Evolutionary conservation across 2,113 vertebrate species (phyloP).

Genomic region (Ceuthmochares aereus): DNA sequence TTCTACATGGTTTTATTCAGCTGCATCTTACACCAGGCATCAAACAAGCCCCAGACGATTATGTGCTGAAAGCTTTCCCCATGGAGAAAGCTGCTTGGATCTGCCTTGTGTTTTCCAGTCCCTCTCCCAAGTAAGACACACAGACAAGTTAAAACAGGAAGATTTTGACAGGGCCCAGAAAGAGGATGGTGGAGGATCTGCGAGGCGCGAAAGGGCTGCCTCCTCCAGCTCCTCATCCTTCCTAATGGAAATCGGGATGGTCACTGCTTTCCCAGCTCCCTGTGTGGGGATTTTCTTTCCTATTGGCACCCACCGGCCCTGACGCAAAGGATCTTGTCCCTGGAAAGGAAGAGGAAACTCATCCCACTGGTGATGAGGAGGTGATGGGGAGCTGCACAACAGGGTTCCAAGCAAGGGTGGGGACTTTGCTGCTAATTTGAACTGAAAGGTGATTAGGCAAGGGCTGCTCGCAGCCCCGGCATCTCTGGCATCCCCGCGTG

Average conservation of each 20-base stretch:
- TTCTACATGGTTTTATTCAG: constrained; percentile 55
- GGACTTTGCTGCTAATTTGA: constrained; percentile 10
- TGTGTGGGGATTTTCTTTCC: background rate
- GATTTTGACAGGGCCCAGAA: background rate
- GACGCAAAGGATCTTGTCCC: accelerated
- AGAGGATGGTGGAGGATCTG: background rate
- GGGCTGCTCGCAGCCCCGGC: background rate
- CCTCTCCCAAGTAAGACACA: constrained; percentile 41
- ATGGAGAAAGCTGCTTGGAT: constrained; percentile 56
- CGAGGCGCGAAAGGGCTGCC: background rate
- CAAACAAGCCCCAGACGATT: constrained; percentile 42
- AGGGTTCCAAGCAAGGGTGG: background rate
- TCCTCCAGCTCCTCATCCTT: background rate
- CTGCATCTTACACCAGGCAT: constrained; percentile 54
- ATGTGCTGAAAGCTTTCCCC: constrained; percentile 55
- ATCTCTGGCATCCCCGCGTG: background rate
- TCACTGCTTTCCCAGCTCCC: background rate
- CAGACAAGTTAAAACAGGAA: constrained; percentile 69
- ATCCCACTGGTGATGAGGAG: background rate
- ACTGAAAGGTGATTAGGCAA: background rate
- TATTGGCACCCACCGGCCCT: background rate
- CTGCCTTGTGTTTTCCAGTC: constrained; percentile 63
- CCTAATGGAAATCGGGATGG: background rate
- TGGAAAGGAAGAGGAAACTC: background rate
- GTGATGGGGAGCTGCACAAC: background rate